These are phyloP conservation scores for Gnatocerus cornutus DNA, from an alignment of 2,888 invertebrate species.

Conservation along the genomic window DNA sequence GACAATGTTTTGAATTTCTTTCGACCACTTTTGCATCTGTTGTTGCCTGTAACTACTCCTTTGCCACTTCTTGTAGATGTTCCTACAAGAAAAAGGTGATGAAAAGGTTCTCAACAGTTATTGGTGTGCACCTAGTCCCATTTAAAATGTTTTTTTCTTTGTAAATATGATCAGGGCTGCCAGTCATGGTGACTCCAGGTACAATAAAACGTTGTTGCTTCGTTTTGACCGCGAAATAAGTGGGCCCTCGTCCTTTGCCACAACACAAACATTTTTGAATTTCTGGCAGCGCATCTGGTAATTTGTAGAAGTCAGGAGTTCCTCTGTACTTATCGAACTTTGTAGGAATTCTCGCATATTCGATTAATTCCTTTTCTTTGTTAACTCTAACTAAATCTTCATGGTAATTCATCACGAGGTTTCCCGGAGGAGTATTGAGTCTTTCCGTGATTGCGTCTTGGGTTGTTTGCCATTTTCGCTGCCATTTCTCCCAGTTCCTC, in stretches of 20 bases:
- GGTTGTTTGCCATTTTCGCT: conserved; percentile 58
- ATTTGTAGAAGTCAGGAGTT: conserved; percentile 66
- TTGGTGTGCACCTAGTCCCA: conserved; percentile 56
- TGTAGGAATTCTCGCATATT: conserved; percentile 62
- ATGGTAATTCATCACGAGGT: conserved; percentile 62
- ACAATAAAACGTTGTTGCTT: conserved; percentile 61
- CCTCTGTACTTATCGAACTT: conserved; percentile 65
- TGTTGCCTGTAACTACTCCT: conserved; percentile 59
- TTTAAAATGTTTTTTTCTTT: conserved; percentile 61
- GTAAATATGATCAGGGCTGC: conserved; percentile 56
- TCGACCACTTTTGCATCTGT: conserved; percentile 53
- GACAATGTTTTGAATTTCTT: conserved; percentile 58
- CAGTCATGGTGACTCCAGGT: conserved; percentile 62
- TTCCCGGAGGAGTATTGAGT: conserved; percentile 55
- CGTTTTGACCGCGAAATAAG: conserved; percentile 60
- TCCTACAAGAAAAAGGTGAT: conserved; percentile 35
- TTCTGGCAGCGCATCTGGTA: conserved; percentile 54
- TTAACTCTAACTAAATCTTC: conserved; percentile 59
- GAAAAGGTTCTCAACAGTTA: neutral
- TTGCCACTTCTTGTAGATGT: conserved; percentile 59
- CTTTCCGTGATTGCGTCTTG: conserved; percentile 56
- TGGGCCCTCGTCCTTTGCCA: conserved; percentile 43
- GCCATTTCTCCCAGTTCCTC: conserved; percentile 65
- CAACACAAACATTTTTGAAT: conserved; percentile 5
- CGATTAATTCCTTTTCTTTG: conserved; percentile 62